phyloP scores from a whole-genome alignment of 2,888 invertebrate genomes.

The Diarsia dahlii region DNA sequence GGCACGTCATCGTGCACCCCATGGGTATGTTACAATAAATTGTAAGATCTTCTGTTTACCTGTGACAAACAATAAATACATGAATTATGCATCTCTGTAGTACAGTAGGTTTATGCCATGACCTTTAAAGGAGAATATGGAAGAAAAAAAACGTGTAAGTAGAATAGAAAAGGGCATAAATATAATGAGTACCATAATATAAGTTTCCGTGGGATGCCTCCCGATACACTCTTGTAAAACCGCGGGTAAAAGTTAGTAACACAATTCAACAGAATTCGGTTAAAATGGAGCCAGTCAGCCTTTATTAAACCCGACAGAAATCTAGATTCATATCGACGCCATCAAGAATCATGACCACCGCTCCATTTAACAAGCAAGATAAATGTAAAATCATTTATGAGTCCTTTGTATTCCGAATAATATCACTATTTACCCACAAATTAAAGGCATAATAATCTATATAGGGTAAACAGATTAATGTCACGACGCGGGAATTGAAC shows the following conservation, averaged over 20 bases:
- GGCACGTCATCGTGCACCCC: too few relatives aligned
- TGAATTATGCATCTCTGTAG: too few relatives aligned
- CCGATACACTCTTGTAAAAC: background rate
- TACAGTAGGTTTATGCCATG: too few relatives aligned
- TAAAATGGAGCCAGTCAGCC: too few relatives aligned
- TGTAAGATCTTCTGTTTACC: too few relatives aligned
- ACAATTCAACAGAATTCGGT: background rate
- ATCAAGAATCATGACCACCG: background rate
- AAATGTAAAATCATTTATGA: background rate
- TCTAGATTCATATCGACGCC: background rate
- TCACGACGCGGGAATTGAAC: constrained; percentile 30
- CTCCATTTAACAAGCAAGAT: background rate
- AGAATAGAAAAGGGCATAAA: too few relatives aligned
- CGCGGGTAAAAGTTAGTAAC: background rate
- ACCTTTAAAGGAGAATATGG: too few relatives aligned
- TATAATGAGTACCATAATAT: too few relatives aligned
- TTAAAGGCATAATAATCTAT: constrained; percentile 18
- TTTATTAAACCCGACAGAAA: background rate
- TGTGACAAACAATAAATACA: too few relatives aligned
- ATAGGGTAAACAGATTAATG: constrained; percentile 35
- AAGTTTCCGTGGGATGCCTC: background rate
- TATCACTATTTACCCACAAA: constrained; percentile 6
- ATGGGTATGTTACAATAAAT: too few relatives aligned
- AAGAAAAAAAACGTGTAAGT: too few relatives aligned
- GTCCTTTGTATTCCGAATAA: constrained; percentile 32